Conservation (phyloP, 2,113 vertebrate genomes). For the Brienomyrus longianalis region DNA sequence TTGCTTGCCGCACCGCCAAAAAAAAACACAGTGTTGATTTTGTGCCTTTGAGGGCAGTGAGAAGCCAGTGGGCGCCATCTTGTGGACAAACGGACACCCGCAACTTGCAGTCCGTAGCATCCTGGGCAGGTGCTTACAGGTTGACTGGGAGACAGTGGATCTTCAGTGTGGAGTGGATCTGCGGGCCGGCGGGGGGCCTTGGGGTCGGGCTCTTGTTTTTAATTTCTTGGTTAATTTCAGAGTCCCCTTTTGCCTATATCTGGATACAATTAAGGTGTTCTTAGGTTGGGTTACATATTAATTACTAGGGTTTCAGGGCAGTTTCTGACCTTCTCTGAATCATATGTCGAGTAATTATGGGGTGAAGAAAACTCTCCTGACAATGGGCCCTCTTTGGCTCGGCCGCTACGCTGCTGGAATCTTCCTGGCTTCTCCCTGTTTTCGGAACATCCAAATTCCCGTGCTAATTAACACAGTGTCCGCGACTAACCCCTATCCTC, state of each 20-base stretch:
- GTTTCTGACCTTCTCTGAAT: conserved; percentile 30
- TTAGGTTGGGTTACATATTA: conserved; percentile 41
- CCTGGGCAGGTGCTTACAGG: background rate
- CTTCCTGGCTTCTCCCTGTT: conserved; percentile 17
- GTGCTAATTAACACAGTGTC: background rate
- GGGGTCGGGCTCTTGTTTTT: conserved; percentile 36
- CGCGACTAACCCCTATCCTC: background rate
- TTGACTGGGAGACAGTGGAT: background rate
- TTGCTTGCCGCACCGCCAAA: conserved; percentile 3
- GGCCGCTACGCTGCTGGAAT: background rate
- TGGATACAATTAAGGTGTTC: conserved; percentile 39
- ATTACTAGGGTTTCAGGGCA: conserved; percentile 27
- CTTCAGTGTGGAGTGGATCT: conserved; percentile 10
- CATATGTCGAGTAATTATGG: conserved; percentile 34
- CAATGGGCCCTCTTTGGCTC: conserved; percentile 20
- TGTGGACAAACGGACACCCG: conserved; percentile 33
- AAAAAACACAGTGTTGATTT: conserved; percentile 35
- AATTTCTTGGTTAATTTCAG: conserved; percentile 39
- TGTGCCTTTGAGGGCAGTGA: conserved; percentile 24
- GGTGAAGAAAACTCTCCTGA: conserved; percentile 27
- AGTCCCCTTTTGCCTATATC: conserved; percentile 21
- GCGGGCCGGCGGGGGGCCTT: conserved; percentile 48
- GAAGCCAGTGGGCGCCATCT: conserved; percentile 47
- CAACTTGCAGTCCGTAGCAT: background rate
- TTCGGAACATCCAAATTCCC: conserved; percentile 24